Conservation (phyloP, 2,888 invertebrate genomes). For the Xestoiulus laeticollis region DNA sequence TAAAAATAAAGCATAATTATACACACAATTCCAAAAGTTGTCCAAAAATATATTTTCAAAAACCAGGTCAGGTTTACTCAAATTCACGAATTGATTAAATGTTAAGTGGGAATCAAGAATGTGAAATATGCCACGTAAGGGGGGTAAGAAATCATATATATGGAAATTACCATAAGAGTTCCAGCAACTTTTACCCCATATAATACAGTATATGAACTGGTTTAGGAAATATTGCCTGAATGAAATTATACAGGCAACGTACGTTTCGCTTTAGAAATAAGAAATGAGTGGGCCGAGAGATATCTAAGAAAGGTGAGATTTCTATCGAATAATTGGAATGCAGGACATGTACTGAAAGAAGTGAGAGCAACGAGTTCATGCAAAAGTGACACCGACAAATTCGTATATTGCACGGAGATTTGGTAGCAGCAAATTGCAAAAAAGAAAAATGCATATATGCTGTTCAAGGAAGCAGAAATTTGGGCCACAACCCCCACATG, state of each 20-base stretch:
- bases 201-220: not conserved
- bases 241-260: not conserved
- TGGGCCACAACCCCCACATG: conserved; percentile 34
- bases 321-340: conserved; percentile 5
- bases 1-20: no score
- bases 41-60: no score
- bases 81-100: no score
- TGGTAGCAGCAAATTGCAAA: not conserved
- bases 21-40: no score
- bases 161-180: not conserved
- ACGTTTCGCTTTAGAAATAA: conserved; percentile 24
- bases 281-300: conserved; percentile 6
- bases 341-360: conserved; percentile 24
- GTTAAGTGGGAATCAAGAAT: no score
- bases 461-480: conserved; percentile 13
- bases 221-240: not conserved
- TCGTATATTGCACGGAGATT: conserved; percentile 11
- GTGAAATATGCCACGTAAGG: not conserved
- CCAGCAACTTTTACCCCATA: not conserved
- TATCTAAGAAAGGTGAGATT: conserved; percentile 4
- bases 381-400: conserved; percentile 31
- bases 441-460: not conserved
- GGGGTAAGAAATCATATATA: not conserved
- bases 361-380: conserved; percentile 24
- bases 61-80: no score